Base-by-base conservation (phyloP, 64 coral and sea anemone species). In the Stylophora pistillata region DNA sequence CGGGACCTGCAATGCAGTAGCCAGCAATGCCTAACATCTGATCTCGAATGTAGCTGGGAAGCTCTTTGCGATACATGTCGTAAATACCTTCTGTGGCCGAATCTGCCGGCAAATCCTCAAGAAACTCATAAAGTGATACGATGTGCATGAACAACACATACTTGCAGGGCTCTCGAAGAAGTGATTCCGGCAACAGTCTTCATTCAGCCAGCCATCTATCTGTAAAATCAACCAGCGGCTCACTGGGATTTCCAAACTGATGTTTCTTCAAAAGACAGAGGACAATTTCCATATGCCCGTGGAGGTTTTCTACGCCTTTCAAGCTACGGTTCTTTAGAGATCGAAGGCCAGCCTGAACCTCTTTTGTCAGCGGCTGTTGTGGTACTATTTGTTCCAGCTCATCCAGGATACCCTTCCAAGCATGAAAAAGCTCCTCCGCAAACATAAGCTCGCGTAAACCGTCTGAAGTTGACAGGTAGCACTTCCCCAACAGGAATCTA, bases 401-500 rank as follows among this genome's bases (percentile, higher is more conserved):
- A 59, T 78, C 89, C 13, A 96, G 52, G 23, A 96, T 76, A 86
- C 83, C 75, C 63, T 78, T 84, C 41, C 90, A 89, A 30, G 94
- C 89, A 82, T 96, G 94, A 82, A 96, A 96, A 17, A 96, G 87
- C 47, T 96, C 94, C 5, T 96, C 89, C 14, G 90, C 65, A 30
- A 78, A 96, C 15, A 83, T 84, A 41, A 96, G 93, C 31, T 96
- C 74, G 47, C 87, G 88, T 16, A 96, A 34, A 10, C 88, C 81
- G 21, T 77, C 92, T 56, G 59, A 77, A 56, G 86, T 60, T 54
- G 86, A 86, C 60, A 96, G 86, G 37, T 92, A 92, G 17, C 56
- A 87, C 69, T 96, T 96, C 79, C 90, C 90, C 26, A 92, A n/a
- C 80, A 90, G 18, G 32, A 92, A 88, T 13, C 86, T 53, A 37